Evolutionary conservation across 2,797 vertebrate species (phyloP).

Genomic region (Sparus aurata): DNA sequence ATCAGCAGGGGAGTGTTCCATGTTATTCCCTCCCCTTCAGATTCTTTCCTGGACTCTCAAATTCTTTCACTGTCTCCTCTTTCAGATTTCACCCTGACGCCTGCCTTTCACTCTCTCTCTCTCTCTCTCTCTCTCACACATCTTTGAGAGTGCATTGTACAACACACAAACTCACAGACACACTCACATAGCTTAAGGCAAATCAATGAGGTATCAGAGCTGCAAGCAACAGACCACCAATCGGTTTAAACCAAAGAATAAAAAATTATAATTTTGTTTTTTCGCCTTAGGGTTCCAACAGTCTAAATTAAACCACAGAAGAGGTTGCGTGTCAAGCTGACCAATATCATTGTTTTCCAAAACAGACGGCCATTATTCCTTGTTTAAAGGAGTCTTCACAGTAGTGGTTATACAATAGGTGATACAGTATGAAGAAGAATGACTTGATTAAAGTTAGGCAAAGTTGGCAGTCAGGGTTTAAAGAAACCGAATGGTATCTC

Average conservation of each 20-base stretch:
- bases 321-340: not conserved
- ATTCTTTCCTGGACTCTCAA: conserved; percentile 8
- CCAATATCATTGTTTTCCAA: not conserved
- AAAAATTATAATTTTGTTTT: not conserved
- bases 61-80: not conserved
- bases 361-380: too few relatives aligned
- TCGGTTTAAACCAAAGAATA: not conserved
- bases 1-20: conserved; percentile 23
- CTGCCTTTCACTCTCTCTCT: not conserved
- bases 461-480: too few relatives aligned
- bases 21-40: conserved; percentile 27
- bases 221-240: not conserved
- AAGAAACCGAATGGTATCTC: not conserved
- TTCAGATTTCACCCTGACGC: not conserved
- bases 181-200: not conserved
- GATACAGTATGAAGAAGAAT: too few relatives aligned
- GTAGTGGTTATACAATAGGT: too few relatives aligned
- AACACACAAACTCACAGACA: not conserved
- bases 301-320: not conserved
- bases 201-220: not conserved
- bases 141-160: not conserved
- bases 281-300: not conserved
- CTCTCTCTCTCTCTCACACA: not conserved
- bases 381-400: too few relatives aligned
- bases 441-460: too few relatives aligned